Conservation (phyloP, 23 tunicate genomes). For the Ciona savignyi region DNA sequence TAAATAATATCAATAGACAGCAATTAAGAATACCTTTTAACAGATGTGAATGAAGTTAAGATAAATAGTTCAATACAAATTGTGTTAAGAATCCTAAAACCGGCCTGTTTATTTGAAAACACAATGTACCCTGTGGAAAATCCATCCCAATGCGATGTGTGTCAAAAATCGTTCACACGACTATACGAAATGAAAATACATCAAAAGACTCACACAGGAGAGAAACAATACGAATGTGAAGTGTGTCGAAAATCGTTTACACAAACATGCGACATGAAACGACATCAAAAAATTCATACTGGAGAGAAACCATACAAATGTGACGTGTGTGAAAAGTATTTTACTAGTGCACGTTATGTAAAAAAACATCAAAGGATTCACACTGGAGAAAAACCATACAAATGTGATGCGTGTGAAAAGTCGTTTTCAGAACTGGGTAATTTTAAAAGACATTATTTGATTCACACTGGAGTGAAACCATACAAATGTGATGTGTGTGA, state of each 20-base stretch:
- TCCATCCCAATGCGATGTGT: background rate
- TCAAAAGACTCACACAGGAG: background rate
- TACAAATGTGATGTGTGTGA: no score
- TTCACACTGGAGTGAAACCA: no score
- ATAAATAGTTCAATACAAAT: no score
- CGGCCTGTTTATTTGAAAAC: no score
- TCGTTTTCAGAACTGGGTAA: no score
- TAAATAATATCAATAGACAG: no score
- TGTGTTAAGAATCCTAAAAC: no score
- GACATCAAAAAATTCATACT: background rate
- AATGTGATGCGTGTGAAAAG: no score
- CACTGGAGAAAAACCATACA: background rate
- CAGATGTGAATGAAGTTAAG: no score
- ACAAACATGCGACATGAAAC: background rate
- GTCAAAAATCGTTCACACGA: background rate
- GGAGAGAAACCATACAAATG: background rate
- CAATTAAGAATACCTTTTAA: no score
- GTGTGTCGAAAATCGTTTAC: background rate
- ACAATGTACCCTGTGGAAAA: background rate
- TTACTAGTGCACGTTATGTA: background rate
- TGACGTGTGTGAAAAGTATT: slow-evolving; percentile 3
- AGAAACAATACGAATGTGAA: background rate
- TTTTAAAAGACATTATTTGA: no score
- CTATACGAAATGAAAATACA: background rate
- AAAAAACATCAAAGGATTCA: background rate